Evolutionary conservation across 2,797 vertebrate species (phyloP), one percentile per base, ranked within the genome.

Genomic region (Ctenopoma kingsleyae): DNA sequence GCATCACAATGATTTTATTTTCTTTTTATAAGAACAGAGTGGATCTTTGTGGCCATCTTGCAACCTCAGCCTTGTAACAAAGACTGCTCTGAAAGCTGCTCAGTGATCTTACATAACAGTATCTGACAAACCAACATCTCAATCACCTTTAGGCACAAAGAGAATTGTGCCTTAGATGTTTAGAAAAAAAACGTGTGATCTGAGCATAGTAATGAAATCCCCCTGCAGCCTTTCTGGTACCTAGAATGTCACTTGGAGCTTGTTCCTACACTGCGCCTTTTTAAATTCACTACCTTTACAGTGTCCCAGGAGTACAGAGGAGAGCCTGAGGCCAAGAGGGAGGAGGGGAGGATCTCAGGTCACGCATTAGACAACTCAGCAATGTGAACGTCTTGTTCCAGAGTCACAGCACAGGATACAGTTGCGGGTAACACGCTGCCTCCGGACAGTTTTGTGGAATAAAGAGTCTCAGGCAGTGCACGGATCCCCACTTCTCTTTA

Each of bases 161-260:
- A 73, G 54, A 74, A 69, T 43, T 17, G 56, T 59, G 77, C 65
- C 59, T 72, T 1, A 61, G 70, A 72, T 71, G 68, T 46, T 82
- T 17, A 69, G 53, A 22, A 22, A 40, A 30, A 20, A 40, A 65
- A 76, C 67, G 76, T 73, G 75, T 71, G 74, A 87, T 80, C 59
- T 76, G 66, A 53, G 71, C 74, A 63, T 19, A 50, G 75, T 44
- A 36, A 52, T 17, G 23, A 71, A 83, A 55, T 65, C 71, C 66
- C 64, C 81, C 63, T 2, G 25, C 0, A 60, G 75, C 56, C 44
- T 44, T 50, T 17, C 58, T 20, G 51, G 53, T 63, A 84, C 81
- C 68, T 64, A 64, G 51, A 30, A 68, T 80, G 76, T 80, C 86
- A 82, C 70, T 82, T 12, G 22, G 61, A 67, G 77, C 54, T 74